phyloP scores from a whole-genome alignment of 2,113 vertebrate species.

The Pluvialis apricaria region DNA sequence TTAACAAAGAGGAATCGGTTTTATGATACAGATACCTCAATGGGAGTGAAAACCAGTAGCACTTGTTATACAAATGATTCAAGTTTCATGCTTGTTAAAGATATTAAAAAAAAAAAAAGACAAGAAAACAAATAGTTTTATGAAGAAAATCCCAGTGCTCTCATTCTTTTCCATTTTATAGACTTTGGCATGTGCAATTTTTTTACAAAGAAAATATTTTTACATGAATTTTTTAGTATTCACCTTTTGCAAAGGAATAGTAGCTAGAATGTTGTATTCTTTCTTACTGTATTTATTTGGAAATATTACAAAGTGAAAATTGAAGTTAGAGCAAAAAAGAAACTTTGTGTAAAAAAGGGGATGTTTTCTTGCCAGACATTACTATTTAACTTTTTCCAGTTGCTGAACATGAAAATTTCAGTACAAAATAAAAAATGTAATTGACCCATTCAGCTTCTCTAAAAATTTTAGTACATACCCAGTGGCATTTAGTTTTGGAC shows the following conservation, averaged over 20 bases:
- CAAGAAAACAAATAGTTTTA: background rate
- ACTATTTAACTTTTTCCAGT: background rate
- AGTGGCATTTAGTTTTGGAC: background rate
- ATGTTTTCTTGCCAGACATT: background rate
- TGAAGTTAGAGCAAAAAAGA: background rate
- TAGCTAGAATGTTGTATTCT: background rate
- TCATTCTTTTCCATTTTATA: background rate
- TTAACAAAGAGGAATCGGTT: background rate
- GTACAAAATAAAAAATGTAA: background rate
- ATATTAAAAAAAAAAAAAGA: background rate
- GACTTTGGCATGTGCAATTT: background rate
- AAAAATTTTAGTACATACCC: background rate
- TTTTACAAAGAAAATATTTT: background rate
- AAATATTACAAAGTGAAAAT: background rate
- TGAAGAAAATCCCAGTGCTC: background rate
- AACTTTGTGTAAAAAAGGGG: background rate
- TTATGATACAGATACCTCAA: background rate
- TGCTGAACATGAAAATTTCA: background rate
- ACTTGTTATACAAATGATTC: accelerated
- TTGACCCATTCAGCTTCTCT: background rate
- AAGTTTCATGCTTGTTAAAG: background rate
- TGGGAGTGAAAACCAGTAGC: background rate
- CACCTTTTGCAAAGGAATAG: background rate
- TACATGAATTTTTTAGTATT: background rate
- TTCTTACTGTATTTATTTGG: background rate